Conservation (phyloP, 2,797 vertebrate genomes). For the Pipistrellus pipistrellus region DNA sequence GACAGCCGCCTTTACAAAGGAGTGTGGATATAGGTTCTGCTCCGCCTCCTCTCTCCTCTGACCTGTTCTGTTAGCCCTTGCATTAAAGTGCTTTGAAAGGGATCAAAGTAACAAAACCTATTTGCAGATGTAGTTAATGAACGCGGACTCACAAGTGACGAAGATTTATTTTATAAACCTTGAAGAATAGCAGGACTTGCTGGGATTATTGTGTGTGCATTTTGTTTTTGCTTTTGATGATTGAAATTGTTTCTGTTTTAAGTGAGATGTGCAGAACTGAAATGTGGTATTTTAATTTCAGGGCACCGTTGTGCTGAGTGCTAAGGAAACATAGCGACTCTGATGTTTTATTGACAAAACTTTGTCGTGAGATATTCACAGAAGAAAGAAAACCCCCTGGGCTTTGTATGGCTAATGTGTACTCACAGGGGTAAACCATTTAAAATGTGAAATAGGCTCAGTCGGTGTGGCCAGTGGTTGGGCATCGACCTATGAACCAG, state of each 20-base stretch:
- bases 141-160: conserved; percentile 9
- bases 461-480: too few relatives aligned
- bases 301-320: conserved; percentile 75
- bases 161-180: conserved; percentile 73
- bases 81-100: conserved; percentile 37
- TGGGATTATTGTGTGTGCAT: conserved; percentile 76
- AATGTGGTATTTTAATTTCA: conserved; percentile 80
- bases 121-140: neutral
- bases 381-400: conserved; percentile 75
- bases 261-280: conserved; percentile 80
- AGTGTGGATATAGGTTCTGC: neutral
- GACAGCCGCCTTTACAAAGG: neutral
- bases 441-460: conserved; percentile 77
- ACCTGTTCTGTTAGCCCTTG: neutral
- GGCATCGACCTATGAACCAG: too few relatives aligned
- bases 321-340: conserved; percentile 78
- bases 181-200: conserved; percentile 64
- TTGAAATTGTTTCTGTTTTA: conserved; percentile 76
- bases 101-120: conserved; percentile 64
- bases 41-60: neutral
- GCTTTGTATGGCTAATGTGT: conserved; percentile 79
- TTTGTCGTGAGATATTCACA: conserved; percentile 68
- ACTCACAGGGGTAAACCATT: conserved; percentile 80
- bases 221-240: conserved; percentile 80
- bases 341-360: conserved; percentile 74